phyloP scores from a whole-genome alignment of 2,888 invertebrate genomes.

The Oxytorus armatus region DNA sequence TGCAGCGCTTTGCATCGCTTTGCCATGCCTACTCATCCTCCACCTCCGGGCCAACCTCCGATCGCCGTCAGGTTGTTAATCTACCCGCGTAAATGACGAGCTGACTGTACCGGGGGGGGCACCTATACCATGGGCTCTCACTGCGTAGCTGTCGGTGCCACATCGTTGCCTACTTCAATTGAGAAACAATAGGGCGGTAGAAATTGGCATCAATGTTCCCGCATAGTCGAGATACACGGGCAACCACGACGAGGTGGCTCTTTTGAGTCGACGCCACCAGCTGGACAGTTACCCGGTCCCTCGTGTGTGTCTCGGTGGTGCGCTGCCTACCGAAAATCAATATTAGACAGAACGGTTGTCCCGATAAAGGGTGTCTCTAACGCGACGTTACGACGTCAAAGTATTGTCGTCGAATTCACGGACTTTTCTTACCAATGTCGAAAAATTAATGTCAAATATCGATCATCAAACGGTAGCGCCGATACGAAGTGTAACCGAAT shows the following conservation, averaged over 20 bases:
- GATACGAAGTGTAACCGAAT: neutral
- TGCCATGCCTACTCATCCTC: conserved; percentile 19
- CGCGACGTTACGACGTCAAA: conserved; percentile 22
- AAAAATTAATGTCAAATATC: neutral
- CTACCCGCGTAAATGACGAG: conserved; percentile 59
- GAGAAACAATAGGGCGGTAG: conserved; percentile 67
- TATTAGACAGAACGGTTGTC: conserved; percentile 54
- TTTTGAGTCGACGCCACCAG: conserved; percentile 23
- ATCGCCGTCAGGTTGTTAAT: conserved; percentile 55
- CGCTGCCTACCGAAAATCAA: conserved; percentile 58
- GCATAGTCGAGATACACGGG: conserved; percentile 57
- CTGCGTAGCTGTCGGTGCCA: conserved; percentile 66
- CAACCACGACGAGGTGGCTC: conserved; percentile 27
- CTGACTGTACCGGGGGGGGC: conserved; percentile 17
- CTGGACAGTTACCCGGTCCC: conserved; percentile 46
- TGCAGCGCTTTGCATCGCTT: conserved; percentile 20
- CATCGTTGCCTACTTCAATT: conserved; percentile 69
- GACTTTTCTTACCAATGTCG: neutral
- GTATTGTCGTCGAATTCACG: conserved; percentile 33
- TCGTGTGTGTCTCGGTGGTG: conserved; percentile 46
- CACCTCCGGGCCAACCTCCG: conserved; percentile 1
- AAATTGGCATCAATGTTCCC: conserved; percentile 68
- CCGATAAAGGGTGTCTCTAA: conserved; percentile 51
- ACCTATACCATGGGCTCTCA: conserved; percentile 21
- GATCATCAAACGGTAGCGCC: neutral